Percentiles rank a stretch among this genome's conserved stretches.
phyloP scores from a whole-genome alignment of 2,797 vertebrate species.

The Malurus splendens region DNA sequence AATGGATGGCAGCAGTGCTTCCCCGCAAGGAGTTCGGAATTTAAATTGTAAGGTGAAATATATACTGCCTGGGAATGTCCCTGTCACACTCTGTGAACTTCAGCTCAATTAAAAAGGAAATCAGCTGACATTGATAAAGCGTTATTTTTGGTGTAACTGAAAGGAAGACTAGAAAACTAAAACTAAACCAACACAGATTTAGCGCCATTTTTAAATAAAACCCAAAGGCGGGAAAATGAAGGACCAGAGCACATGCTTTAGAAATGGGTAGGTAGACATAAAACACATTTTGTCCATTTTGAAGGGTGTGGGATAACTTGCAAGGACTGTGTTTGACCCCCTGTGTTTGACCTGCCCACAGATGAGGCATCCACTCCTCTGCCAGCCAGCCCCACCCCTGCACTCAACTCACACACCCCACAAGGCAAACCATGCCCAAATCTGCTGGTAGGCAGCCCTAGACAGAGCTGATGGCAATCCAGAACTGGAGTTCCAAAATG shows the following conservation, averaged over 20 bases:
- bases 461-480: background rate
- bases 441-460: background rate
- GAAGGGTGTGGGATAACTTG: background rate
- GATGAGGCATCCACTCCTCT: background rate
- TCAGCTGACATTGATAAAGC: background rate
- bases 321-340: accelerated
- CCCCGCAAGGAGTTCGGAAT: background rate
- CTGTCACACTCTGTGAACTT: background rate
- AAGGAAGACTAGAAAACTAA: background rate
- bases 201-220: background rate
- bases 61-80: background rate
- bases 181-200: background rate
- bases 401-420: background rate
- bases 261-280: background rate
- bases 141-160: background rate
- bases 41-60: background rate
- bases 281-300: background rate
- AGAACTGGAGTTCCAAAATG: accelerated
- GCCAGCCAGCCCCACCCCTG: background rate
- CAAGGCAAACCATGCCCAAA: accelerated
- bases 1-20: background rate
- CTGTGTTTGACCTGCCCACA: accelerated
- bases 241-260: background rate
- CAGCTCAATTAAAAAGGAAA: conserved; percentile 25
- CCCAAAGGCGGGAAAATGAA: background rate